Conservation (phyloP, 2,113 vertebrate species). For the Percina caprodes region DNA sequence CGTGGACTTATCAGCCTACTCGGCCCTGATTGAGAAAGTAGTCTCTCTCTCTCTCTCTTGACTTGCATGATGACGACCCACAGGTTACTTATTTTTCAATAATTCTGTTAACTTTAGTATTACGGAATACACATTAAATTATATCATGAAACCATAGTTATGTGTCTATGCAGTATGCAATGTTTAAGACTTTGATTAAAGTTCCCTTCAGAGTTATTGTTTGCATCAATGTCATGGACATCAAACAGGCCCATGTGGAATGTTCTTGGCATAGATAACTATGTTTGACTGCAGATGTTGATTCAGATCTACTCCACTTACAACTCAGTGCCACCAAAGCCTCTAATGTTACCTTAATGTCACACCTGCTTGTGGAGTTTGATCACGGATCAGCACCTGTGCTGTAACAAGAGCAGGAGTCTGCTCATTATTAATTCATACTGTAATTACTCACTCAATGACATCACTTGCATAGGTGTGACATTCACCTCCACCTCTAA, state of each 20-base stretch:
- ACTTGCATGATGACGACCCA: not conserved
- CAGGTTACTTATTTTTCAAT: not conserved
- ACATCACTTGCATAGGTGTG: not conserved
- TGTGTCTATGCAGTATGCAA: not conserved
- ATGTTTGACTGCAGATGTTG: not conserved
- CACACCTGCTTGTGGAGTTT: conserved; percentile 3
- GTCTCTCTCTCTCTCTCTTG: not conserved
- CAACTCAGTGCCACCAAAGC: not conserved
- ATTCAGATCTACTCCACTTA: not conserved
- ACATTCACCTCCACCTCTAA: no score
- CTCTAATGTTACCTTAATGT: not conserved
- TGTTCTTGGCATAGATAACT: not conserved
- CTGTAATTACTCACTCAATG: not conserved
- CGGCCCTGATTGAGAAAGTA: not conserved
- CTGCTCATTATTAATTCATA: conserved; percentile 30
- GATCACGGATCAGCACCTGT: conserved; percentile 7
- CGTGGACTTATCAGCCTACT: not conserved
- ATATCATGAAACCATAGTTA: no score
- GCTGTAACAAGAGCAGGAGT: conserved; percentile 31
- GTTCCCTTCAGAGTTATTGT: not conserved
- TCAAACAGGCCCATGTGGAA: not conserved
- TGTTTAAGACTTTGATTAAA: not conserved
- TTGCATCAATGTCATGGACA: not conserved
- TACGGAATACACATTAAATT: no score
- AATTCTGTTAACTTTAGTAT: no score